phyloP scores from a whole-genome alignment of 2,113 vertebrate genomes.

The Eclectus roratus region DNA sequence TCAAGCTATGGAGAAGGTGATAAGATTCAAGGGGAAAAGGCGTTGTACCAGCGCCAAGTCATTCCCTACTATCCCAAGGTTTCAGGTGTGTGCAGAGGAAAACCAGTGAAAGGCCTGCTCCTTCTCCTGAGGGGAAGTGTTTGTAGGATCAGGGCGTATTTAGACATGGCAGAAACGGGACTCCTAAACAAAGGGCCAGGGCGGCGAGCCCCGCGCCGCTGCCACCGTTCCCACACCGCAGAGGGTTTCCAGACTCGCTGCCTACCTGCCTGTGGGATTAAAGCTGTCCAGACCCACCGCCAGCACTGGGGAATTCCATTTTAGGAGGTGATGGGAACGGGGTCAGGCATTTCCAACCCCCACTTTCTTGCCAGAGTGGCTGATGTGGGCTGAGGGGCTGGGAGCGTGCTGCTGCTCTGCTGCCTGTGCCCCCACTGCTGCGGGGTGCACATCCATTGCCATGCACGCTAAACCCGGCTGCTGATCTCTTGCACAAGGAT shows the following conservation, averaged over 20 bases:
- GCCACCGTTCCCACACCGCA: neutral
- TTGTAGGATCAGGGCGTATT: conserved; percentile 43
- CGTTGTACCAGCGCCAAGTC: rapidly evolving
- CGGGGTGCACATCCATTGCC: neutral
- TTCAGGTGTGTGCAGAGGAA: neutral
- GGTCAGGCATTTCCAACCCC: neutral
- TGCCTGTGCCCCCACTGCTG: neutral
- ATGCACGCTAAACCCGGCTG: rapidly evolving
- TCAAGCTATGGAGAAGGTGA: neutral
- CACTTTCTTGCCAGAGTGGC: rapidly evolving
- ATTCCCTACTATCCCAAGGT: neutral
- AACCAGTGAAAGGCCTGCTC: neutral
- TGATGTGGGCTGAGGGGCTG: neutral
- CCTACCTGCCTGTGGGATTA: conserved; percentile 22
- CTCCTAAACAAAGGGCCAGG: conserved; percentile 45
- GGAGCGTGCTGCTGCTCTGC: neutral
- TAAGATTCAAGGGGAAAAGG: neutral
- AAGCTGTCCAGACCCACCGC: conserved; percentile 52
- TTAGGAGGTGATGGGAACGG: conserved; percentile 32
- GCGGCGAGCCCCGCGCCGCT: neutral
- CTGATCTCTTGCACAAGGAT: neutral
- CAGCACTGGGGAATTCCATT: neutral
- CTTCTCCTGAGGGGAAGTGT: conserved; percentile 31
- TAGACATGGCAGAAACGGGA: conserved; percentile 23
- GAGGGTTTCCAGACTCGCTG: conserved; percentile 42